Percentiles rank a stretch among this genome's conserved stretches.
Conservation (phyloP, 2,888 invertebrate species). For the Athalia rosae region DNA sequence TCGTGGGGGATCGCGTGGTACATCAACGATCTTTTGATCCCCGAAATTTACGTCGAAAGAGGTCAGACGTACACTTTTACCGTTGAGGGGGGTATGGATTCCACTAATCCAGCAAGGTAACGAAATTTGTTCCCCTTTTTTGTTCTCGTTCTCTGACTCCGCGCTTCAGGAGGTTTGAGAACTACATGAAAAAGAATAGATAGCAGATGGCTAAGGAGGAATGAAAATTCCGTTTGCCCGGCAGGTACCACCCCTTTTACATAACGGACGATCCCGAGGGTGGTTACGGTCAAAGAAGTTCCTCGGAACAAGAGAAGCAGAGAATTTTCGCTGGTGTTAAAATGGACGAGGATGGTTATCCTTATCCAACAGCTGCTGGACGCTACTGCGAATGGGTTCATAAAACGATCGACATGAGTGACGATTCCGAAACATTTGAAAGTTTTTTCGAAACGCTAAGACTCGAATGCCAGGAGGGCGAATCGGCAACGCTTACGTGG, state of each 20-base stretch:
- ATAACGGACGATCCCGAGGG: slow-evolving; percentile 91
- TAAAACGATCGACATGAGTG: slow-evolving; percentile 84
- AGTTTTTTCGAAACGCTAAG: slow-evolving; percentile 85
- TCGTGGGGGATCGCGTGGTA: slow-evolving; percentile 96
- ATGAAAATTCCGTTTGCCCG: slow-evolving; percentile 7
- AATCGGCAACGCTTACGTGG: slow-evolving; percentile 87
- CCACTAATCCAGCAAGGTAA: slow-evolving; percentile 85
- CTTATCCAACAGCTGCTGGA: slow-evolving; percentile 88
- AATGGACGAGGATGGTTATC: slow-evolving; percentile 84
- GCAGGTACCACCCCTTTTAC: slow-evolving; percentile 92
- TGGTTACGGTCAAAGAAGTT: slow-evolving; percentile 87
- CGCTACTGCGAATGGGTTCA: slow-evolving; percentile 93
- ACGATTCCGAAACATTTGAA: slow-evolving; percentile 84
- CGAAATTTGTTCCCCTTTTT: slow-evolving; percentile 47
- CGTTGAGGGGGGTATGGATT: slow-evolving; percentile 90
- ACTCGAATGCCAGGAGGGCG: slow-evolving; percentile 85
- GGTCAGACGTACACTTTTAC: slow-evolving; percentile 90
- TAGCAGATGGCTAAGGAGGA: too few species aligned
- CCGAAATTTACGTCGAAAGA: slow-evolving; percentile 90
- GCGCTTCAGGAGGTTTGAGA: too few species aligned
- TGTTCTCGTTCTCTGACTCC: too few species aligned
- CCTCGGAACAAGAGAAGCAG: slow-evolving; percentile 82
- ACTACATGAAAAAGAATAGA: too few species aligned
- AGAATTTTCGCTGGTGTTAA: slow-evolving; percentile 88
- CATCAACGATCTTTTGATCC: slow-evolving; percentile 92